phyloP scores from a whole-genome alignment of 1,140 invertebrate species.

The Ceratosolen fusciceps region DNA sequence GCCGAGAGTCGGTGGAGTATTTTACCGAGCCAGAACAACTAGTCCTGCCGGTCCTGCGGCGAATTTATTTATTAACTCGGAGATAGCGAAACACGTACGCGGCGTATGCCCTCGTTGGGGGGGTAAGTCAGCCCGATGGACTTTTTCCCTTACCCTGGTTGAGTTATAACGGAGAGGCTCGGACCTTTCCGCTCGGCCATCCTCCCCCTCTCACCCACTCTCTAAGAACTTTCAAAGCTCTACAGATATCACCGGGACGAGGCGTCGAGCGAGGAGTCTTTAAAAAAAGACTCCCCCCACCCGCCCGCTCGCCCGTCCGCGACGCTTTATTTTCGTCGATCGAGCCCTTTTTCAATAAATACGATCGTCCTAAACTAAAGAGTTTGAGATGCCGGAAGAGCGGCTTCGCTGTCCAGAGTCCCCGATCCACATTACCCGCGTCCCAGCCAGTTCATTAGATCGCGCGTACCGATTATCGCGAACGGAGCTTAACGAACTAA shows the following conservation, averaged over 20 bases:
- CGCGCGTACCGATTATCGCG: too few species aligned
- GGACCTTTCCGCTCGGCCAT: background rate
- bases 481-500: too few species aligned
- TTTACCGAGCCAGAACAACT: background rate
- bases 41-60: constrained; percentile 64
- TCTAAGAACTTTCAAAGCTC: constrained; percentile 1
- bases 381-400: too few species aligned
- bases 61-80: constrained; percentile 66
- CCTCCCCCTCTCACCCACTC: background rate
- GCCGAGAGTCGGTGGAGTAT: constrained; percentile 51
- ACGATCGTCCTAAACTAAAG: too few species aligned
- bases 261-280: background rate
- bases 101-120: background rate
- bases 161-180: constrained; percentile 1
- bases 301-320: background rate
- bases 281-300: background rate
- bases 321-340: too few species aligned
- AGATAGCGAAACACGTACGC: constrained; percentile 48
- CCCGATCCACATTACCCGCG: too few species aligned
- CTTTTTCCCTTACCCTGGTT: background rate
- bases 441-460: too few species aligned
- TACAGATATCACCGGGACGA: background rate
- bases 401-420: too few species aligned
- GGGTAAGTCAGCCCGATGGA: constrained; percentile 1
- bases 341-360: background rate